These are phyloP conservation scores for Alsophila aescularia DNA, from an alignment of 2,888 invertebrate genomes.

Conservation along the genomic window DNA sequence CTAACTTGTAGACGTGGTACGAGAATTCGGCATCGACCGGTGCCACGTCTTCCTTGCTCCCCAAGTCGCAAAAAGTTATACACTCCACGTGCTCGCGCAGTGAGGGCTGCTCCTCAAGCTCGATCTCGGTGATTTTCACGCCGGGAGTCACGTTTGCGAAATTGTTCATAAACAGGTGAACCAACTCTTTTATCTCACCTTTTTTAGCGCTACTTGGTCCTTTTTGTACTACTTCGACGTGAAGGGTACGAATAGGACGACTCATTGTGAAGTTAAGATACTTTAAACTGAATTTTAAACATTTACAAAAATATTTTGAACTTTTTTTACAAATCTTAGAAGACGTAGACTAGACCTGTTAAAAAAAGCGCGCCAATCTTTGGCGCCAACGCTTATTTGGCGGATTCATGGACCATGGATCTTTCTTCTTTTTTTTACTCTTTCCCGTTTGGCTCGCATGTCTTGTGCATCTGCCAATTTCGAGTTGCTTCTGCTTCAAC, in stretches of 20 bases:
- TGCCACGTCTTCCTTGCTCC: slow-evolving; percentile 50
- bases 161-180: slow-evolving; percentile 59
- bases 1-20: slow-evolving; percentile 65
- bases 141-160: slow-evolving; percentile 64
- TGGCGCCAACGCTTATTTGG: too few relatives aligned
- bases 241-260: slow-evolving; percentile 57
- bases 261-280: slow-evolving; percentile 49
- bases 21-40: slow-evolving; percentile 52
- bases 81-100: slow-evolving; percentile 63
- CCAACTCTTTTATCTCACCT: slow-evolving; percentile 57
- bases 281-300: too few relatives aligned
- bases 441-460: too few relatives aligned
- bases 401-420: too few relatives aligned
- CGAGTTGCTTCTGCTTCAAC: too few relatives aligned
- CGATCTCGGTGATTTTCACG: slow-evolving; percentile 46
- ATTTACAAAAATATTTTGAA: too few relatives aligned
- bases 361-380: too few relatives aligned
- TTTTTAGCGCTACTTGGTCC: slow-evolving; percentile 58
- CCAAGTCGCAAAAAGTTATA: slow-evolving; percentile 68
- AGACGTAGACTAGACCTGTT: too few relatives aligned
- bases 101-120: slow-evolving; percentile 56
- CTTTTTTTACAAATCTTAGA: too few relatives aligned
- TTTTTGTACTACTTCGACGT: slow-evolving; percentile 73
- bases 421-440: too few relatives aligned
- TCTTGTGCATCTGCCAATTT: too few relatives aligned